phyloP scores from a whole-genome alignment of 2,888 invertebrate genomes.

The Lamellibrachia satsuma region DNA sequence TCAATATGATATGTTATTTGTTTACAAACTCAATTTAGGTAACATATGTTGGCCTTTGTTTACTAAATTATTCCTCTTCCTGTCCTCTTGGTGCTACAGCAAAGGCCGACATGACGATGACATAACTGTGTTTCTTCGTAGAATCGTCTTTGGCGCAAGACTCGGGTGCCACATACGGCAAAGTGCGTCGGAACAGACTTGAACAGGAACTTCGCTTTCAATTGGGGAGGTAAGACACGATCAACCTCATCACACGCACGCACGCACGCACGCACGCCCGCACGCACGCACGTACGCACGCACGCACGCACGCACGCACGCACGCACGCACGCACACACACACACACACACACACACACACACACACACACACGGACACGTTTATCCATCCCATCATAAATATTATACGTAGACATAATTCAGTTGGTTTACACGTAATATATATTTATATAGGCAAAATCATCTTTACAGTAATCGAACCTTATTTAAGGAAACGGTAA shows the following conservation, averaged over 20 bases:
- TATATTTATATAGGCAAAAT: no score
- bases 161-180: conserved; percentile 25
- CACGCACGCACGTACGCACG: background rate
- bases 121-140: conserved; percentile 19
- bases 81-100: background rate
- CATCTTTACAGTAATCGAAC: no score
- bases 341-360: background rate
- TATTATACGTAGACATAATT: no score
- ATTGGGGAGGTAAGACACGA: conserved; percentile 36
- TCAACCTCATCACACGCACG: background rate
- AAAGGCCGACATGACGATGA: background rate
- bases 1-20: no score
- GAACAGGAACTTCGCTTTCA: conserved; percentile 39
- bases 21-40: no score
- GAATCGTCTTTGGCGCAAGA: conserved; percentile 41
- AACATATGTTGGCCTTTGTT: no score
- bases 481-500: no score
- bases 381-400: no score
- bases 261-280: background rate
- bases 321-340: background rate
- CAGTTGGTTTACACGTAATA: no score
- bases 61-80: no score
- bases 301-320: background rate
- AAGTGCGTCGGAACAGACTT: conserved; percentile 39
- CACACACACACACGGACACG: no score